phyloP scores from a whole-genome alignment of 2,888 invertebrate genomes.

The Ectobius pallidus region DNA sequence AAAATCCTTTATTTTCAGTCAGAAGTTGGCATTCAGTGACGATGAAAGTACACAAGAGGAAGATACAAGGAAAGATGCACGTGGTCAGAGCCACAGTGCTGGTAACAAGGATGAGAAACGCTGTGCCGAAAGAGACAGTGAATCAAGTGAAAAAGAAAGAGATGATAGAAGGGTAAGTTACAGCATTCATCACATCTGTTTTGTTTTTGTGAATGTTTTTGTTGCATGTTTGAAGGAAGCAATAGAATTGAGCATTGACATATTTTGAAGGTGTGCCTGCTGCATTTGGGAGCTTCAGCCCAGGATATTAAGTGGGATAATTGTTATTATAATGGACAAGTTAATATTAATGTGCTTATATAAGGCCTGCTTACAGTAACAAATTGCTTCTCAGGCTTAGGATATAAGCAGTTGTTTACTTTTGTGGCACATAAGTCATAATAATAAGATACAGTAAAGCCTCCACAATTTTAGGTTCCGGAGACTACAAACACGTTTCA shows the following conservation, averaged over 20 bases:
- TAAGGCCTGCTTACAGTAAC: too few relatives aligned
- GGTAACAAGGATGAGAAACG: slow-evolving; percentile 45
- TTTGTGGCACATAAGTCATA: too few relatives aligned
- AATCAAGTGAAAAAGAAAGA: slow-evolving; percentile 34
- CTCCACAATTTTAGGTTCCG: too few relatives aligned
- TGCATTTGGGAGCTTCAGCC: not conserved
- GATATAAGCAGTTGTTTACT: too few relatives aligned
- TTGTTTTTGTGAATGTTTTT: not conserved
- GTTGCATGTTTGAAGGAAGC: not conserved
- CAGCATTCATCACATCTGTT: not conserved
- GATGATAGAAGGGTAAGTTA: slow-evolving; percentile 22
- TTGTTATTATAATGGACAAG: too few relatives aligned
- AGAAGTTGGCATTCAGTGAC: slow-evolving; percentile 93
- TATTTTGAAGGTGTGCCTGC: not conserved
- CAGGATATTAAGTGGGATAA: not conserved
- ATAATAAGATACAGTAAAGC: too few relatives aligned
- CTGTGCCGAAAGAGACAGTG: slow-evolving; percentile 32
- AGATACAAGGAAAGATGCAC: slow-evolving; percentile 45
- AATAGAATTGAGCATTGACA: too few relatives aligned
- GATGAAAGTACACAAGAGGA: slow-evolving; percentile 68
- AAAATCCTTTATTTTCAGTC: slow-evolving; percentile 66
- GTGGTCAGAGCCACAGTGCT: slow-evolving; percentile 34
- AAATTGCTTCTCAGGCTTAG: too few relatives aligned
- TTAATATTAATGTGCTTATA: too few relatives aligned
- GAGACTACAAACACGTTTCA: too few relatives aligned